Conservation (phyloP, 2,113 vertebrate genomes). For the Egretta garzetta region DNA sequence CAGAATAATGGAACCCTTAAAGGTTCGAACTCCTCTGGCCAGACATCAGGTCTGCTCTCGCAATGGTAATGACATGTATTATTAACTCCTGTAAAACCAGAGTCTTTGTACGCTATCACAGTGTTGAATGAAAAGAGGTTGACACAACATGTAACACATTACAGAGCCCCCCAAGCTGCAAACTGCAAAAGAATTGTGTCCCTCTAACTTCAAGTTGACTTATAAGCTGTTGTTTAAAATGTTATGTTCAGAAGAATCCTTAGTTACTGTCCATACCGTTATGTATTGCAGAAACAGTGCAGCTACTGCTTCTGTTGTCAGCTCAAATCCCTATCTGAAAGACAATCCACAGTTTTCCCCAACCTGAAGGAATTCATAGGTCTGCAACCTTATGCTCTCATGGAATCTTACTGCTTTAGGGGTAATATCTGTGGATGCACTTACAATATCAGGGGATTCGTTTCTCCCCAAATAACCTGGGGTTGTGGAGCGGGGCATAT, state of each 20-base stretch:
- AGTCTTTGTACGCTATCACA: not conserved
- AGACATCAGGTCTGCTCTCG: slow-evolving; percentile 87
- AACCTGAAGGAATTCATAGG: not conserved
- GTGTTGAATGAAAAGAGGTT: not conserved
- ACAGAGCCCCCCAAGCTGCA: not conserved
- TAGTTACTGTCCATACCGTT: not conserved
- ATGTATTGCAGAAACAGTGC: not conserved
- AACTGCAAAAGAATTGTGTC: not conserved
- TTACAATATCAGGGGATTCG: fast-evolving
- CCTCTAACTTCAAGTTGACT: not conserved
- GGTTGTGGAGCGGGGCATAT: not conserved
- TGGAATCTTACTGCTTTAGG: not conserved
- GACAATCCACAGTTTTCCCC: not conserved
- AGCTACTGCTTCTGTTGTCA: not conserved
- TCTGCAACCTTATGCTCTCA: not conserved
- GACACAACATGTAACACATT: not conserved
- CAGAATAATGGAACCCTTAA: slow-evolving; percentile 96
- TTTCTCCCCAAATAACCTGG: not conserved
- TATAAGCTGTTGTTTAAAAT: not conserved
- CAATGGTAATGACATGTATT: slow-evolving; percentile 87
- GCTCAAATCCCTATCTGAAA: not conserved
- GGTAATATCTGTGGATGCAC: not conserved
- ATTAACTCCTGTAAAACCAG: not conserved
- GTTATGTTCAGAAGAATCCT: not conserved
- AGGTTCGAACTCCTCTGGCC: slow-evolving; percentile 88